Evolutionary conservation across 1,140 invertebrate species (phyloP).

Genomic region (Bactericera cockerelli): DNA sequence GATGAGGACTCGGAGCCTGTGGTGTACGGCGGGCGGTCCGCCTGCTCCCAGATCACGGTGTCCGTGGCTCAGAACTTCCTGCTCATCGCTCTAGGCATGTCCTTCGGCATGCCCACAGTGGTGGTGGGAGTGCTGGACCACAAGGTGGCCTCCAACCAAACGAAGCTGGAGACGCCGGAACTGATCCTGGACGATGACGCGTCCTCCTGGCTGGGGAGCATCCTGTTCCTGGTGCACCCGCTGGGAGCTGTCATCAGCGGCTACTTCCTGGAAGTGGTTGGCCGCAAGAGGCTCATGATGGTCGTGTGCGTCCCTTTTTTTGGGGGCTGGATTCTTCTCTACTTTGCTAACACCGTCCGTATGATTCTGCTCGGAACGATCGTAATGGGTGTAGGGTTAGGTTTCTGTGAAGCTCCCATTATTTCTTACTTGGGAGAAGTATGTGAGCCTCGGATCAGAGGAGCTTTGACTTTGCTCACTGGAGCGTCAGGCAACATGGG

Average conservation of each 20-base stretch:
- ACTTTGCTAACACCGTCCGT: conserved; percentile 14
- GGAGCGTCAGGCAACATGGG: conserved; percentile 18
- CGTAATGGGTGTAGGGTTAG: conserved; percentile 28
- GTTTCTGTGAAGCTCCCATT: conserved; percentile 36
- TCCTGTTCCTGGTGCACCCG: conserved; percentile 23
- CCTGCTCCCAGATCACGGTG: conserved; percentile 12
- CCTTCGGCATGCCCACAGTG: conserved; percentile 16
- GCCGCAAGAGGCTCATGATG: conserved; percentile 24
- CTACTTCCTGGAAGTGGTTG: conserved; percentile 20
- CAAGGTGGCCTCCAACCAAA: background rate
- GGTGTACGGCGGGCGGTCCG: background rate
- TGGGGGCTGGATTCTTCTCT: conserved; percentile 20
- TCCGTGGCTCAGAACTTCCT: conserved; percentile 11
- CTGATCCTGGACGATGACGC: conserved; percentile 20
- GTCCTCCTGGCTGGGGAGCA: conserved; percentile 26
- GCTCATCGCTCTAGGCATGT: conserved; percentile 13
- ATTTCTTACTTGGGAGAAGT: conserved; percentile 38
- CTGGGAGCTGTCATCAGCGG: conserved; percentile 23
- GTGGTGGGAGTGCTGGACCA: conserved; percentile 13
- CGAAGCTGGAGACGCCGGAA: background rate
- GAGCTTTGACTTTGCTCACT: conserved; percentile 17
- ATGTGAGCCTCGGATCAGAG: conserved; percentile 27
- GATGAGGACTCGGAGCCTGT: too few relatives aligned
- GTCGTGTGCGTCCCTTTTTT: conserved; percentile 24
- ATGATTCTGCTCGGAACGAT: background rate